Evolutionary conservation across 2,888 invertebrate genomes (phyloP).

Genomic region (Tineola bisselliella): DNA sequence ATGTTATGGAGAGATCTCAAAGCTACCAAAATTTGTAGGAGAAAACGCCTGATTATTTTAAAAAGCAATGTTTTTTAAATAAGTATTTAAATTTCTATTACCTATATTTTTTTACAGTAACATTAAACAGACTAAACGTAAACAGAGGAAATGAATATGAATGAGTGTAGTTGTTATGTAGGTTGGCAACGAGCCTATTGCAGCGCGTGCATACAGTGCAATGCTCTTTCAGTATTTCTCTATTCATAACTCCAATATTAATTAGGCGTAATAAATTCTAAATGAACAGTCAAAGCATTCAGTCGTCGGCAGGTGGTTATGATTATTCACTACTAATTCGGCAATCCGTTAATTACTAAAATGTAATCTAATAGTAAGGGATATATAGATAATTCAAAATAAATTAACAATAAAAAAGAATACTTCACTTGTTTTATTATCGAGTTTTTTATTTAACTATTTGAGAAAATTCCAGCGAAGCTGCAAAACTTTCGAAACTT

Average conservation of each 20-base stretch:
- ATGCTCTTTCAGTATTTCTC: conserved; percentile 22
- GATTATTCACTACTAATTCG: conserved; percentile 7
- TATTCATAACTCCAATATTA: conserved; percentile 29
- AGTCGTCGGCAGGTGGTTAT: conserved; percentile 3
- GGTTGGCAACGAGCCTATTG: conserved; percentile 31
- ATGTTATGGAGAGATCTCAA: too few relatives aligned
- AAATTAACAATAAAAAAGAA: too few relatives aligned
- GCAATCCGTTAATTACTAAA: neutral
- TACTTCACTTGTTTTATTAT: too few relatives aligned
- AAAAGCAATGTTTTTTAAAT: too few relatives aligned
- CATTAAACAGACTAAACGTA: neutral
- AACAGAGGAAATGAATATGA: conserved; percentile 3
- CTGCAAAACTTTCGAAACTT: too few relatives aligned
- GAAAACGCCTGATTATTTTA: too few relatives aligned
- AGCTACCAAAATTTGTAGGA: too few relatives aligned
- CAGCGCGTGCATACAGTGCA: conserved; percentile 18
- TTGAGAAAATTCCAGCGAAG: too few relatives aligned
- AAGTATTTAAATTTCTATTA: too few relatives aligned
- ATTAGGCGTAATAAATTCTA: conserved; percentile 21
- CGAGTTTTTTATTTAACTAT: too few relatives aligned
- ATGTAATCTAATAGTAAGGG: neutral
- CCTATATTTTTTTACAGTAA: too few relatives aligned
- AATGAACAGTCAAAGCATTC: conserved; percentile 11
- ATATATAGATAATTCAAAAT: too few relatives aligned
- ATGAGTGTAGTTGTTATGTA: neutral